Base-by-base conservation (phyloP, 2,113 vertebrate genomes). In the Lagopus leucura region DNA sequence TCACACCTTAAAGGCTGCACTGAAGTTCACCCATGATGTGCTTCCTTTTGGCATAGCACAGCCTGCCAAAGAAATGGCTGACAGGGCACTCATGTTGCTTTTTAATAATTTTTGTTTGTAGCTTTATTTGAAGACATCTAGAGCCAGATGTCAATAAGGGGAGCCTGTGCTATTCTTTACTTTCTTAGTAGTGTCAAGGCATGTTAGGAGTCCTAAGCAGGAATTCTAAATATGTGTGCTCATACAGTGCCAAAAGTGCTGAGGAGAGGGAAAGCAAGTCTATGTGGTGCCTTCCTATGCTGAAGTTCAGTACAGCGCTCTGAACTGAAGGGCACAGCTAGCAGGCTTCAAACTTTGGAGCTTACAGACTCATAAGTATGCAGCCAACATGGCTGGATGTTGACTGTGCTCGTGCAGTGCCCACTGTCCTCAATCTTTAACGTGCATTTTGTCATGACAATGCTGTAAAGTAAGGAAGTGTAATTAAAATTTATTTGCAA, bases 151-250 rank as follows among this genome's bases (percentile, higher is more conserved):
- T 86, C 88, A 82, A 38, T 48, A 55, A 48, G 2, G 6, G 87
- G 73, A 69, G 11, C 12, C 85, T 77, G 55, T 27, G 19, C 45
- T 83, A 25, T n/a, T 90, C 82, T 74, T 88, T 54, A 48, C 55
- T 85, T 85, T 25, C 75, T 91, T 80, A 67, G 48, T 88, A 76
- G 66, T 80, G 48, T 88, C 75, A 54, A 82, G 79, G 47, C 45
- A 38, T 15, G 19, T 76, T 88, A 58, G 87, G 36, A 82, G 24
- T 73, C 40, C 45, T 79, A 48, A 80, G 79, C 13, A 76, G 64
- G 82, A 89, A 63, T 63, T n/a, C 67, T 91, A 45, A 76, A 48
- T 61, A 58, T 67, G 28, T 4, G 3, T 14, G 13, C 28, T 67
- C 43, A 60, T 32, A 14, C 3, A 57, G 43, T 21, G 40, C 54